Evolutionary conservation across 92 coral and sea anemone genomes (phyloP).

Genomic region (Phenganax subtilis): DNA sequence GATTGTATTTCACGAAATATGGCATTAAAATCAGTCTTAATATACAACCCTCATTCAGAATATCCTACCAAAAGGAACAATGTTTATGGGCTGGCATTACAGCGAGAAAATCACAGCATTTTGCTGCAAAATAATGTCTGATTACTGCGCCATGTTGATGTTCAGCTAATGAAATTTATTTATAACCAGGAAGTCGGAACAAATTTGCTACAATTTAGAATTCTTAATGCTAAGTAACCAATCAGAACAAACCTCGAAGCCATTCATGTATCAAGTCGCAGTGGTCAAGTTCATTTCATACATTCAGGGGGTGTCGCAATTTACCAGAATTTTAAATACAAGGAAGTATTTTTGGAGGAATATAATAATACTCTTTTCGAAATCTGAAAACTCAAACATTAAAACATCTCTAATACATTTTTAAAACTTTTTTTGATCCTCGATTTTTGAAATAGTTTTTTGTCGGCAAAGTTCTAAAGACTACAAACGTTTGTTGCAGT

Average conservation of each 20-base stretch:
- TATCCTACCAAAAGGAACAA: no score
- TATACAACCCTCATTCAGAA: no score
- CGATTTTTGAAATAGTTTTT: neutral
- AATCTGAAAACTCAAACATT: neutral
- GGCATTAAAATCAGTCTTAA: no score
- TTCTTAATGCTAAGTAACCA: neutral
- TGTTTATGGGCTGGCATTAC: neutral
- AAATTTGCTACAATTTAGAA: constrained; percentile 6
- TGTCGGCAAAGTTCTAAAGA: neutral
- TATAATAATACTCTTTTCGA: neutral
- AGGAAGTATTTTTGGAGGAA: no score
- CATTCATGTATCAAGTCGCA: neutral
- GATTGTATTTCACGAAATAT: neutral
- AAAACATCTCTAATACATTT: neutral
- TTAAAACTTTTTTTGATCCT: neutral
- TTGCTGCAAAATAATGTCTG: neutral
- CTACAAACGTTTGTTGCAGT: neutral
- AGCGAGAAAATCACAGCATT: neutral
- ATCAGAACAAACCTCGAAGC: neutral
- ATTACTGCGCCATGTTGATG: neutral
- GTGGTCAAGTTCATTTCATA: no score
- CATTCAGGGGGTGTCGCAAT: no score
- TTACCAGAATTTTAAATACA: no score
- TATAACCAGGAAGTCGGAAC: constrained; percentile 3
- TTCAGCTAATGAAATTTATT: neutral